Percentiles rank a stretch among this genome's conserved stretches.
These are phyloP conservation scores for Plestiodon gilberti DNA, from an alignment of 2,113 vertebrate genomes.

Conservation along the genomic window DNA sequence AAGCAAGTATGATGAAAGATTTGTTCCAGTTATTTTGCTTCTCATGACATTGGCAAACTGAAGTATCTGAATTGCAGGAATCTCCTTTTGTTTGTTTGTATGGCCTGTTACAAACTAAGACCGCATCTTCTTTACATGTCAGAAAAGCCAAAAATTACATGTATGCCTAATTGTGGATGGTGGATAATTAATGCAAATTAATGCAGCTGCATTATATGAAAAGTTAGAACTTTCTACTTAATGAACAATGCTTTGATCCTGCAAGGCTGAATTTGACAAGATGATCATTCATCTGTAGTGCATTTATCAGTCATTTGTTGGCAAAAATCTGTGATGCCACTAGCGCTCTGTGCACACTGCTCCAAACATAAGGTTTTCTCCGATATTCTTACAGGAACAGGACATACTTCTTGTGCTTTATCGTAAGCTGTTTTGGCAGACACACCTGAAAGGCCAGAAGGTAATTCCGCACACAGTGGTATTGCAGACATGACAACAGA, in stretches of 20 bases:
- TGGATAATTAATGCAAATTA: constrained; percentile 13
- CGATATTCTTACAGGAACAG: not conserved
- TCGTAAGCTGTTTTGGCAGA: not conserved
- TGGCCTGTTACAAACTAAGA: not conserved
- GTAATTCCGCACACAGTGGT: constrained; percentile 29
- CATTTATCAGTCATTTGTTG: constrained; percentile 82
- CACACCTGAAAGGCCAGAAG: constrained; percentile 62
- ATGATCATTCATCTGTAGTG: constrained; percentile 77
- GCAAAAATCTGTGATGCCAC: constrained; percentile 79
- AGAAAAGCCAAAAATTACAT: constrained; percentile 29
- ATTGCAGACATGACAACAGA: constrained; percentile 55
- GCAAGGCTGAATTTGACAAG: not conserved
- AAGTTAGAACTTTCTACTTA: constrained; percentile 26
- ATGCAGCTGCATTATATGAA: constrained; percentile 23
- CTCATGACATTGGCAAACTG: not conserved
- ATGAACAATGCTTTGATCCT: constrained; percentile 24
- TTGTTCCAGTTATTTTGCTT: not conserved
- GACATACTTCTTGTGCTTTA: constrained; percentile 35
- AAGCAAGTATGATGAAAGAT: not conserved
- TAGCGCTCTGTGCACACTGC: constrained; percentile 58
- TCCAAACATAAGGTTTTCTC: constrained; percentile 24
- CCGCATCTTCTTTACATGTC: not conserved
- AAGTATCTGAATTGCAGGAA: constrained; percentile 22
- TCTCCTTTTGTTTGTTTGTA: constrained; percentile 25
- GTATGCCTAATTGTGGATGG: constrained; percentile 12